phyloP scores from a whole-genome alignment of 2,888 invertebrate genomes.

The Eudemis profundana region DNA sequence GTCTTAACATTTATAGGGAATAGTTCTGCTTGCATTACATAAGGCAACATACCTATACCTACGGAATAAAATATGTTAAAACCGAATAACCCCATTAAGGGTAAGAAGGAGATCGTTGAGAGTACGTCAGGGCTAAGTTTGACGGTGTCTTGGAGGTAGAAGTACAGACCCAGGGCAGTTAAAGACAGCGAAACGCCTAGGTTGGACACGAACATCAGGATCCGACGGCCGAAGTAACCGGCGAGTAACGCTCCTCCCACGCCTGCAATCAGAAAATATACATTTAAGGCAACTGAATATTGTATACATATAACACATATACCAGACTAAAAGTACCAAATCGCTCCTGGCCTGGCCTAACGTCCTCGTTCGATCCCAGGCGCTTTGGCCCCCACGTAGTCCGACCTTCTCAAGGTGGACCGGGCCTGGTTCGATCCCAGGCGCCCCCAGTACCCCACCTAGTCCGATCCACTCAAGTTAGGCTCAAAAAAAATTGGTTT shows the following conservation, averaged over 20 bases:
- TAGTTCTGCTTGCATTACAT: slow-evolving; percentile 87
- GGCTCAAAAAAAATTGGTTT: too few relatives aligned
- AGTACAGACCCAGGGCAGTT: slow-evolving; percentile 80
- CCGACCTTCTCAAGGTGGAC: too few relatives aligned
- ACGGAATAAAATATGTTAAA: slow-evolving; percentile 86
- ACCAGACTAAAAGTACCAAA: too few relatives aligned
- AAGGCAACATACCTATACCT: slow-evolving; percentile 86
- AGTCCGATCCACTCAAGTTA: too few relatives aligned
- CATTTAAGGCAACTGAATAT: neutral
- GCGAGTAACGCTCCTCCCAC: slow-evolving; percentile 80
- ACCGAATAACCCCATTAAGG: slow-evolving; percentile 82
- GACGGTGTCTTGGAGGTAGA: slow-evolving; percentile 79
- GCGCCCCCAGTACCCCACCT: too few relatives aligned
- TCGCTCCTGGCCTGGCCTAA: too few relatives aligned
- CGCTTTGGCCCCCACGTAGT: too few relatives aligned
- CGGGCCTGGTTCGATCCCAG: too few relatives aligned
- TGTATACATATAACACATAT: neutral
- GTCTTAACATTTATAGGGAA: slow-evolving; percentile 88
- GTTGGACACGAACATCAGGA: slow-evolving; percentile 83
- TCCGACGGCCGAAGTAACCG: slow-evolving; percentile 82
- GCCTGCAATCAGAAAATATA: slow-evolving; percentile 63
- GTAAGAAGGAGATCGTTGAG: slow-evolving; percentile 76
- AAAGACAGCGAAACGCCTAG: slow-evolving; percentile 82
- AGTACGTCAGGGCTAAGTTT: slow-evolving; percentile 65
- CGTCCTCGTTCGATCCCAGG: too few relatives aligned